Evolutionary conservation across 2,888 invertebrate genomes (phyloP).

Genomic region (Netelia fuscicornis): DNA sequence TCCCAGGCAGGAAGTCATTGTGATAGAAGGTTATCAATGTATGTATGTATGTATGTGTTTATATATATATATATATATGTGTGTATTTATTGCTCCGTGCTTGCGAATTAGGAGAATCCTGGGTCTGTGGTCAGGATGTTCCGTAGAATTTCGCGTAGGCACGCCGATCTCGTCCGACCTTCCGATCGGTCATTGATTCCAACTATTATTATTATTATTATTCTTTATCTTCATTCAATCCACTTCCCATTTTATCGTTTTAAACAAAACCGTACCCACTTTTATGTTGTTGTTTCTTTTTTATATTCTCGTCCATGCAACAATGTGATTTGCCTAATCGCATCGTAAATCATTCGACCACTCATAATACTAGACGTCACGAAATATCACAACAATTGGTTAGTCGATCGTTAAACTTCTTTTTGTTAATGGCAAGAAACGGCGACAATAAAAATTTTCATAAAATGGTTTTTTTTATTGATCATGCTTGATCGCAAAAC

Average conservation of each 20-base stretch:
- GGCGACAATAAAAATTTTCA: not conserved
- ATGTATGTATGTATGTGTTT: constrained; percentile 7
- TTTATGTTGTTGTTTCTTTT: constrained; percentile 2
- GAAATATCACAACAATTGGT: constrained; percentile 1
- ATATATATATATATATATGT: not conserved
- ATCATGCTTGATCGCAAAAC: not conserved
- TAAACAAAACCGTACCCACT: constrained; percentile 5
- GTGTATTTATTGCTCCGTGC: not conserved
- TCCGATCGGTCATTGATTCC: constrained; percentile 52
- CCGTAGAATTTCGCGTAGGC: constrained; percentile 36
- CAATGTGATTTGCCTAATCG: constrained; percentile 44
- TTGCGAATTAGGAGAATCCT: constrained; percentile 45
- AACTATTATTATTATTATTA: constrained; percentile 34
- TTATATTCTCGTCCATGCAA: constrained; percentile 10
- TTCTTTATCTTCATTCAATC: constrained; percentile 24
- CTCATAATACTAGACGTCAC: constrained; percentile 33
- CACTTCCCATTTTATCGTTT: constrained; percentile 14
- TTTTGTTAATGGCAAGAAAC: not conserved
- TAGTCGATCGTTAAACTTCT: constrained; percentile 39
- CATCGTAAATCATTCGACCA: constrained; percentile 44
- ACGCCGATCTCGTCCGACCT: constrained; percentile 61
- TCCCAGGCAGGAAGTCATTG: constrained; percentile 55
- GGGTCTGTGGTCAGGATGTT: constrained; percentile 11
- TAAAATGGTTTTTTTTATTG: not conserved
- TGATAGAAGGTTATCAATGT: constrained; percentile 53